A percentile compares a stretch with the other conserved stretches of the same genome.
Conservation (phyloP, 2,797 vertebrate genomes). For the Dryobates pubescens region DNA sequence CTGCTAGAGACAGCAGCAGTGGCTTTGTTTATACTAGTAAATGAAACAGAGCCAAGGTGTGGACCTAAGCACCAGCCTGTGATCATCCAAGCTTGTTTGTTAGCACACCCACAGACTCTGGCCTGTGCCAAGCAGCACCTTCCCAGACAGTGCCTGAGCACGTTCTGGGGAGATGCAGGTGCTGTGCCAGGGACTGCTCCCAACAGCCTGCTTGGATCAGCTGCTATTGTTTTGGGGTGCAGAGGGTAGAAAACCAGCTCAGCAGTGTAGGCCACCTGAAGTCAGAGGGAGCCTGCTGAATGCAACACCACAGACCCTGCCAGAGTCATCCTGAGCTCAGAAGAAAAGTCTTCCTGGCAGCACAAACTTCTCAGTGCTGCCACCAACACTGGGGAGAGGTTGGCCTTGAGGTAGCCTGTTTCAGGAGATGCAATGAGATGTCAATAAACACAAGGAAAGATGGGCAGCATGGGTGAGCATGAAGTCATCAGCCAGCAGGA, state of each 20-base stretch:
- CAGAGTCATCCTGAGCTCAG: accelerated
- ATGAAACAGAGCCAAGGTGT: slow-evolving; percentile 34
- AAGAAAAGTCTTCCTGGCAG: background rate
- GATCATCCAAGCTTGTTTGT: slow-evolving; percentile 39
- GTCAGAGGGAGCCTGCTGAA: background rate
- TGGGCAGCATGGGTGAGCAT: background rate
- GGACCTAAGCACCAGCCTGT: background rate
- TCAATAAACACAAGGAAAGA: background rate
- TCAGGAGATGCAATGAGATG: background rate
- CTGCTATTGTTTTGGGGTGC: background rate
- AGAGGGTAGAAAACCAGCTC: background rate
- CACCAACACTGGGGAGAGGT: background rate
- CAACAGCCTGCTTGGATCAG: background rate
- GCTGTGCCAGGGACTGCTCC: background rate
- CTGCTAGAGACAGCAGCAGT: background rate
- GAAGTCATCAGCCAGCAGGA: background rate
- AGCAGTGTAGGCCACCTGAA: background rate
- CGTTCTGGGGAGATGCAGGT: background rate
- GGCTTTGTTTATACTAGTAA: slow-evolving; percentile 27
- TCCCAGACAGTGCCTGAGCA: slow-evolving; percentile 7
- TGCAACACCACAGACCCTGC: accelerated
- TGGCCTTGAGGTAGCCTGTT: background rate
- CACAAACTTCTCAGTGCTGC: background rate
- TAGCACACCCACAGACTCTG: slow-evolving; percentile 2
- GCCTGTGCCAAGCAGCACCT: slow-evolving; percentile 14